Conservation (phyloP, 2,888 invertebrate species). For the Sepioteuthis lessoniana region DNA sequence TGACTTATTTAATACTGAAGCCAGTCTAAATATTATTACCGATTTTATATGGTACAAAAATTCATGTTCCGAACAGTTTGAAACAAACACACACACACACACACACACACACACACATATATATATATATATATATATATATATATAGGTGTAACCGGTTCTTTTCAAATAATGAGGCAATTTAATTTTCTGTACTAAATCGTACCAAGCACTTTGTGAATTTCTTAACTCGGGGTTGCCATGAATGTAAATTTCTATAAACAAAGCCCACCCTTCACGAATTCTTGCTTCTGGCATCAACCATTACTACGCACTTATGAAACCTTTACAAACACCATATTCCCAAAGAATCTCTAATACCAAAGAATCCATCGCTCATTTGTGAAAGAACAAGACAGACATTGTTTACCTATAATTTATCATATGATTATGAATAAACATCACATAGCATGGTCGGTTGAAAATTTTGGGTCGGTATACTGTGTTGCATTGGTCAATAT, state of each 20-base stretch:
- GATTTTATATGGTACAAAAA: too few relatives aligned
- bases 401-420: background rate
- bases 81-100: too few relatives aligned
- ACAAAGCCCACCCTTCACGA: background rate
- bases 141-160: too few relatives aligned
- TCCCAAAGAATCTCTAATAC: background rate
- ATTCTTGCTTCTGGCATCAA: background rate
- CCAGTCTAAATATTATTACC: too few relatives aligned
- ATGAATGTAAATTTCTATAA: background rate
- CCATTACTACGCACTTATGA: background rate
- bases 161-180: too few relatives aligned
- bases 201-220: background rate
- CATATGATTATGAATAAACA: background rate
- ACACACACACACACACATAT: too few relatives aligned
- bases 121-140: too few relatives aligned
- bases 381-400: background rate
- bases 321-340: background rate
- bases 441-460: background rate
- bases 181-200: too few relatives aligned
- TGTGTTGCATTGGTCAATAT: too few relatives aligned
- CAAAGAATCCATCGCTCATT: background rate
- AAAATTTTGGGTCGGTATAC: background rate
- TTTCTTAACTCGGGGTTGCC: background rate
- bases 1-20: too few relatives aligned
- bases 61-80: too few relatives aligned